Evolutionary conservation across 2,113 vertebrate genomes (phyloP).

Genomic region (Fulmarus glacialis): DNA sequence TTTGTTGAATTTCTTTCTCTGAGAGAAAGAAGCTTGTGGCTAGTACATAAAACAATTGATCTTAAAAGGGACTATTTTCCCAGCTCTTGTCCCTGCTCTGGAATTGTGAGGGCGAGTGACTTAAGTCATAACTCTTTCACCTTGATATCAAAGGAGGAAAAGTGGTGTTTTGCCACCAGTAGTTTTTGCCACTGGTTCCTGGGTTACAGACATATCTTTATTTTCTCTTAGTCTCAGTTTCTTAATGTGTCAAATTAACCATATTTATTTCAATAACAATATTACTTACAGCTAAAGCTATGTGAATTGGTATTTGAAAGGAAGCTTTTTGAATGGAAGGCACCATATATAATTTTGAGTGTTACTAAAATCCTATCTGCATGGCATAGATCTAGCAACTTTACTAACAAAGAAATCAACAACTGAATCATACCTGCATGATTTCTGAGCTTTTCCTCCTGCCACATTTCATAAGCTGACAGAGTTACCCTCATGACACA

Average conservation of each 20-base stretch:
- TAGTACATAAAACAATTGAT: background rate
- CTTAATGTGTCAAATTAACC: background rate
- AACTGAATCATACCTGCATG: background rate
- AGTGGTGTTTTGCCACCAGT: background rate
- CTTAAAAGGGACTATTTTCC: background rate
- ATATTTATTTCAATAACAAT: background rate
- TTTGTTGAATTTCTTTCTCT: background rate
- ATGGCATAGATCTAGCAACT: background rate
- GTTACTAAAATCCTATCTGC: background rate
- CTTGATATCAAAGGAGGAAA: background rate
- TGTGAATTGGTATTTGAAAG: background rate
- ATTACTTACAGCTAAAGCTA: background rate
- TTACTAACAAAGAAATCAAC: background rate
- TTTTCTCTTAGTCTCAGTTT: background rate
- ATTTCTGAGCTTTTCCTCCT: background rate
- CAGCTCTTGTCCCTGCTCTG: background rate
- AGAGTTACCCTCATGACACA: background rate
- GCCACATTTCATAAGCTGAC: background rate
- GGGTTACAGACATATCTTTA: background rate
- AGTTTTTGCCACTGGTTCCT: background rate
- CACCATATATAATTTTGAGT: background rate
- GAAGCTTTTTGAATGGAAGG: background rate
- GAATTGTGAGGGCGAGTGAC: background rate
- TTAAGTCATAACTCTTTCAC: background rate
- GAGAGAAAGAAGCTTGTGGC: background rate